These are phyloP conservation scores for Rhogogaster chlorosoma DNA, from an alignment of 2,888 invertebrate species.

Conservation along the genomic window DNA sequence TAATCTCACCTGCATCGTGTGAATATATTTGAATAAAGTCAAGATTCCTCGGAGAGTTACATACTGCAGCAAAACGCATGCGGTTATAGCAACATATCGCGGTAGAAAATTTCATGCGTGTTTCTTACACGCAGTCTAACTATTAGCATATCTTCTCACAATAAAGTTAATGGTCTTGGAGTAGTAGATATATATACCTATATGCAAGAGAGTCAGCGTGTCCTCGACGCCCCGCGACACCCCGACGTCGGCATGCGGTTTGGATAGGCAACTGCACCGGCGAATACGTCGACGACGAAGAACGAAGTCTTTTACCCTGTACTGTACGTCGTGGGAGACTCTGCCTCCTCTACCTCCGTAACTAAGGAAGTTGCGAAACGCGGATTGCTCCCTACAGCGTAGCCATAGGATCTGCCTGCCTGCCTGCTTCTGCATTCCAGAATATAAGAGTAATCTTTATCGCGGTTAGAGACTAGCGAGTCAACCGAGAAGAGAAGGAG, in stretches of 20 bases:
- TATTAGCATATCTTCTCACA: constrained; percentile 66
- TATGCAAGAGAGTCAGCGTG: constrained; percentile 28
- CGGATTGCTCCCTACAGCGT: neutral
- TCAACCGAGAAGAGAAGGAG: neutral
- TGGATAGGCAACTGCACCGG: neutral
- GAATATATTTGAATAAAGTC: neutral
- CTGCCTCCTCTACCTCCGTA: neutral
- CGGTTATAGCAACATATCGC: neutral
- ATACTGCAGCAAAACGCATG: neutral
- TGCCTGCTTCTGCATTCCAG: constrained; percentile 43
- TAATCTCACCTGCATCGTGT: neutral
- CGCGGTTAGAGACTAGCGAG: constrained; percentile 15
- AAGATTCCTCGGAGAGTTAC: neutral
- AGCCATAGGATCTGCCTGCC: constrained; percentile 7
- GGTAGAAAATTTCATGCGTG: constrained; percentile 60
- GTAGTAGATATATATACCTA: neutral
- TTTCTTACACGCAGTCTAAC: constrained; percentile 55
- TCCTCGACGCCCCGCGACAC: neutral
- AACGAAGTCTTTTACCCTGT: neutral
- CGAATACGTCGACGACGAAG: neutral
- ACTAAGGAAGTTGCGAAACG: neutral
- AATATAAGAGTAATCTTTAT: constrained; percentile 44
- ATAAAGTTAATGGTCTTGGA: constrained; percentile 62
- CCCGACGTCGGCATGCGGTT: constrained; percentile 4
- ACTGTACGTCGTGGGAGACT: constrained; percentile 30